Percentiles rank a stretch among this genome's conserved stretches.
phyloP scores from a whole-genome alignment of 2,797 vertebrate genomes.

The Poecile montanus region DNA sequence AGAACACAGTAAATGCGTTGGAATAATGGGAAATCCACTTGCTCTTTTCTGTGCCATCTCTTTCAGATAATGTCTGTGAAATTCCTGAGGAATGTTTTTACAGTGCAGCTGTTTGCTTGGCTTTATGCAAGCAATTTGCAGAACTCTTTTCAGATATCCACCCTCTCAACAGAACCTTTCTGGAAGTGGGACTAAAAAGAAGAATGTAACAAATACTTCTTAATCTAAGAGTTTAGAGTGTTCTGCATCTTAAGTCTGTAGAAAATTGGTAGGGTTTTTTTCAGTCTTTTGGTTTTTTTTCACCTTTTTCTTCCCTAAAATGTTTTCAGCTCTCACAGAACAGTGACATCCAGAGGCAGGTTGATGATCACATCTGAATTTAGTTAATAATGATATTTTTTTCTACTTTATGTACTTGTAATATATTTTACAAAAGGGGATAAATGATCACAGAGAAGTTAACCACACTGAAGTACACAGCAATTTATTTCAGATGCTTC shows the following conservation, averaged over 20 bases:
- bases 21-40: conserved; percentile 48
- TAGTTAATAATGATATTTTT: background rate
- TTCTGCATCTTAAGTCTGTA: background rate
- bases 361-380: background rate
- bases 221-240: background rate
- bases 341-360: conserved; percentile 14
- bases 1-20: conserved; percentile 11
- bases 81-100: conserved; percentile 30
- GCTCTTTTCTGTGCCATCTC: conserved; percentile 13
- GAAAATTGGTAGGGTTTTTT: accelerated
- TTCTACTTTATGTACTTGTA: background rate
- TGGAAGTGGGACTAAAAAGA: background rate
- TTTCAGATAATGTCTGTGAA: conserved; percentile 16
- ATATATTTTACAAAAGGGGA: background rate
- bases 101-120: background rate
- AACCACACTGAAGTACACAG: background rate
- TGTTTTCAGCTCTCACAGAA: background rate
- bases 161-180: background rate
- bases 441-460: background rate
- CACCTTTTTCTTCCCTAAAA: background rate
- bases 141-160: background rate
- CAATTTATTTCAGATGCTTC: background rate
- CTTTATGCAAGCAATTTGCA: conserved; percentile 8
- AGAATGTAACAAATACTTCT: background rate
- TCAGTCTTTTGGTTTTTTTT: background rate